These are phyloP conservation scores for Xestia xanthographa DNA, from an alignment of 2,888 invertebrate genomes.

Conservation along the genomic window DNA sequence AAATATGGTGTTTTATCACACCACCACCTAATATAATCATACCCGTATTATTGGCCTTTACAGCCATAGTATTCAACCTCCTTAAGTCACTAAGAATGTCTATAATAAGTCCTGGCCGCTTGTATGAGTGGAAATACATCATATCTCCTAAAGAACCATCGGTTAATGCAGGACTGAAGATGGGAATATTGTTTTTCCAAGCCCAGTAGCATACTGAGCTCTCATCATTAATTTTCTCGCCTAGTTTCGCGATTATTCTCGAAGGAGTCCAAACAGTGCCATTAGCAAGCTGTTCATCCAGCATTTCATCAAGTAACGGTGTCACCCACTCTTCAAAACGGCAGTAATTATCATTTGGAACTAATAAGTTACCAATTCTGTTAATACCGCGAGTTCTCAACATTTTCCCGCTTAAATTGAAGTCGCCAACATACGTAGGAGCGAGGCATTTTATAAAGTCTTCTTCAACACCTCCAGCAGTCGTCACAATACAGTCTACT, in stretches of 20 bases:
- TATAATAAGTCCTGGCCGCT: constrained; percentile 97
- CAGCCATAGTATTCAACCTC: constrained; percentile 97
- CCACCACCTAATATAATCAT: constrained; percentile 99
- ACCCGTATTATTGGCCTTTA: constrained; percentile 97
- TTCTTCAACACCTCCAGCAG: constrained; percentile 99
- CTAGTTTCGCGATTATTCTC: constrained; percentile 92
- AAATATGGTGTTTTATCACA: constrained; percentile 99
- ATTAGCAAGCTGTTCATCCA: constrained; percentile 95
- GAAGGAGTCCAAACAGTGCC: constrained; percentile 96
- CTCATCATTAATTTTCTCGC: constrained; percentile 97
- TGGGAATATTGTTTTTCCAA: constrained; percentile 98
- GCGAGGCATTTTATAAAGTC: constrained; percentile 99
- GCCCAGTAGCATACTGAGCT: constrained; percentile 99
- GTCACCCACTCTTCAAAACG: constrained; percentile 99
- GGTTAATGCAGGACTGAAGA: constrained; percentile 99
- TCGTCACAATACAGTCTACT: constrained; percentile 99
- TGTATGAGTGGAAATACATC: constrained; percentile 99
- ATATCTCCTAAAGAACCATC: constrained; percentile 99
- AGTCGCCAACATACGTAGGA: constrained; percentile 98
- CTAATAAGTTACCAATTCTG: constrained; percentile 96
- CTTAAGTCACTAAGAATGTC: constrained; percentile 98
- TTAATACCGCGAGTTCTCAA: constrained; percentile 97
- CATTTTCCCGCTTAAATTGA: constrained; percentile 94
- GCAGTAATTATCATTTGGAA: constrained; percentile 99
- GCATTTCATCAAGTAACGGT: constrained; percentile 97